phyloP scores from a whole-genome alignment of 1,140 invertebrate species.

The Schlechtendalia chinensis region DNA sequence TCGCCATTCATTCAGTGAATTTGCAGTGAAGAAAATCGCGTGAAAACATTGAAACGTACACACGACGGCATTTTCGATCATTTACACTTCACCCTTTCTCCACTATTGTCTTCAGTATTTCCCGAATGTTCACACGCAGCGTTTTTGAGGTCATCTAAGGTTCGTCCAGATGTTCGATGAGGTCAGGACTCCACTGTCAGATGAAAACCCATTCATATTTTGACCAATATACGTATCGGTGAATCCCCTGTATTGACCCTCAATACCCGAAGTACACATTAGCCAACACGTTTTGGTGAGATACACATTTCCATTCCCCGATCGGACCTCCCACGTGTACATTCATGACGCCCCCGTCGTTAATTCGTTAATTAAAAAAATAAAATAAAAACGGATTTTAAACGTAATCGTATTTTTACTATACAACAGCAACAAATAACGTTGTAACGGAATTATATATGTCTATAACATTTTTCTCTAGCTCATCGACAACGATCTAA shows the following conservation, averaged over 20 bases:
- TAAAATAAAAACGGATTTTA: background rate
- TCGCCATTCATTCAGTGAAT: background rate
- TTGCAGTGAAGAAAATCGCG: background rate
- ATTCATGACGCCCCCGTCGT: constrained; percentile 12
- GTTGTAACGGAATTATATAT: background rate
- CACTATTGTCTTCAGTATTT: background rate
- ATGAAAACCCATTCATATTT: constrained; percentile 8
- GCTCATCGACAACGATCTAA: background rate
- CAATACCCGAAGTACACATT: background rate
- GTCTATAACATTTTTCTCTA: background rate
- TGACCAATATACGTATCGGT: background rate
- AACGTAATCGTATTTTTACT: background rate
- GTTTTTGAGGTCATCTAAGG: background rate
- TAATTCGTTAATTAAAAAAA: constrained; percentile 35
- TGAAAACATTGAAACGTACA: constrained; percentile 3
- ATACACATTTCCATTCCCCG: background rate
- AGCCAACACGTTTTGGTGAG: background rate
- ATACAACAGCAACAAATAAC: background rate
- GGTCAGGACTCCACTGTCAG: background rate
- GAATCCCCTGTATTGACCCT: constrained; percentile 22
- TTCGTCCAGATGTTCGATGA: constrained; percentile 29
- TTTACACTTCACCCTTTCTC: background rate
- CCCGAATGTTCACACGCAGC: background rate
- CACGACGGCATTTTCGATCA: background rate
- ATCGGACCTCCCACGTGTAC: constrained; percentile 10